Evolutionary conservation across 2,113 vertebrate species (phyloP).

Genomic region (Dipodomys merriami): DNA sequence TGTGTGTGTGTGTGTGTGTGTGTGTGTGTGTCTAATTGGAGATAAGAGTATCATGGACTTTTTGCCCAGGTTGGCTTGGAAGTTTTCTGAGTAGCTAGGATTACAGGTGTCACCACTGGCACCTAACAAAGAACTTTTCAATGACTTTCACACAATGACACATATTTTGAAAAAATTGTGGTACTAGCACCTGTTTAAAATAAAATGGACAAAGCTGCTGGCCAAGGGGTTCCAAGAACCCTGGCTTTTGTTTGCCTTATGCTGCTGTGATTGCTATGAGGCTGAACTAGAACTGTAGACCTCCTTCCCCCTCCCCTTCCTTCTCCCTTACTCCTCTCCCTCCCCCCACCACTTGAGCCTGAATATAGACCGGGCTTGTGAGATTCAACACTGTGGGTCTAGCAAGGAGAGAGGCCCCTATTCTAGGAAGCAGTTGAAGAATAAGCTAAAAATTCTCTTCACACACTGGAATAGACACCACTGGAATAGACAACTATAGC

Average conservation of each 20-base stretch:
- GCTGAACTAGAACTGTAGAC: background rate
- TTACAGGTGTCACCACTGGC: background rate
- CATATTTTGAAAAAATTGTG: background rate
- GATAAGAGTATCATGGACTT: too few species aligned
- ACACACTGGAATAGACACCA: background rate
- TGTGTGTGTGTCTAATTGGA: too few species aligned
- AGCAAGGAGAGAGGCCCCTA: background rate
- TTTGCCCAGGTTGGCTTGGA: too few species aligned
- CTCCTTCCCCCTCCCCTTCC: too few species aligned
- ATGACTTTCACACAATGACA: background rate
- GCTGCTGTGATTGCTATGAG: background rate
- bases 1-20: too few species aligned
- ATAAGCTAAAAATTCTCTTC: background rate
- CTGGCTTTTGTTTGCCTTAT: rapidly evolving
- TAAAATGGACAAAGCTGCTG: background rate
- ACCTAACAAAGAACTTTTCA: background rate
- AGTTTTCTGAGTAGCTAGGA: too few species aligned
- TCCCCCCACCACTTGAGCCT: rapidly evolving
- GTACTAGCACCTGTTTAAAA: background rate
- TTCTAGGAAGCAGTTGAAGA: background rate
- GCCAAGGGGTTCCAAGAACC: background rate
- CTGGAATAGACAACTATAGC: background rate
- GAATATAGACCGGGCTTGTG: too few species aligned
- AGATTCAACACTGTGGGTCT: background rate
- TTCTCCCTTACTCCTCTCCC: too few species aligned